Conservation (phyloP, 2,113 vertebrate species). For the Stegastes partitus region DNA sequence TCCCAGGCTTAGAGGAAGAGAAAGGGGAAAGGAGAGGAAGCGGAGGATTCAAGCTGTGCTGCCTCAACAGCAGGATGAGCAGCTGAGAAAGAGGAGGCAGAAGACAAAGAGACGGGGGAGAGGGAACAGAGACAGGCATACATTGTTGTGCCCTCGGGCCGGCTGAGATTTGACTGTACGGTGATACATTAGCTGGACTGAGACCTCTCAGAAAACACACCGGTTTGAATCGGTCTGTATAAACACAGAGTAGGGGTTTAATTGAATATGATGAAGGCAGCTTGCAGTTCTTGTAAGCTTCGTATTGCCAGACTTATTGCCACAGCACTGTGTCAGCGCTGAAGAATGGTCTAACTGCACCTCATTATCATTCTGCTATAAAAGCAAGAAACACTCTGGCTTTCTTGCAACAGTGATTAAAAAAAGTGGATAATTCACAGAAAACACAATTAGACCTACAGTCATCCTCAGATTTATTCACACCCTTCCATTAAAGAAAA, state of each 20-base stretch:
- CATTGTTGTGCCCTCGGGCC: not conserved
- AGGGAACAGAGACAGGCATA: slow-evolving; percentile 21
- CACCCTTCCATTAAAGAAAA: no score
- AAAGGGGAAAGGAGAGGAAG: slow-evolving; percentile 46
- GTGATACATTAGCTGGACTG: not conserved
- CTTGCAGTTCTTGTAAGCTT: no score
- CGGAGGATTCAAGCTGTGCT: slow-evolving; percentile 62
- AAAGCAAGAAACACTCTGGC: no score
- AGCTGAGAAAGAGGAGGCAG: slow-evolving; percentile 38
- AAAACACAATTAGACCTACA: no score
- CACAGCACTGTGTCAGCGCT: no score
- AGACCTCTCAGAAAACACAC: not conserved
- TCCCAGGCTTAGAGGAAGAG: slow-evolving; percentile 73
- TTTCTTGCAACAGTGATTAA: no score
- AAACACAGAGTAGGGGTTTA: not conserved
- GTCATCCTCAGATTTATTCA: no score
- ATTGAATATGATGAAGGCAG: not conserved
- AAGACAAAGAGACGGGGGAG: slow-evolving; percentile 14
- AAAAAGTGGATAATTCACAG: no score
- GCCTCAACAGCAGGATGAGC: slow-evolving; percentile 45
- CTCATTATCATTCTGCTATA: no score
- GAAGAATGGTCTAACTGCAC: no score
- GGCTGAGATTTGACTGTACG: not conserved
- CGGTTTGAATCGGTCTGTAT: not conserved
- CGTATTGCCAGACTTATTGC: no score